Evolutionary conservation across 1,140 invertebrate species (phyloP), one percentile per base, ranked within the genome.

Genomic region (Drosophila nannoptera): DNA sequence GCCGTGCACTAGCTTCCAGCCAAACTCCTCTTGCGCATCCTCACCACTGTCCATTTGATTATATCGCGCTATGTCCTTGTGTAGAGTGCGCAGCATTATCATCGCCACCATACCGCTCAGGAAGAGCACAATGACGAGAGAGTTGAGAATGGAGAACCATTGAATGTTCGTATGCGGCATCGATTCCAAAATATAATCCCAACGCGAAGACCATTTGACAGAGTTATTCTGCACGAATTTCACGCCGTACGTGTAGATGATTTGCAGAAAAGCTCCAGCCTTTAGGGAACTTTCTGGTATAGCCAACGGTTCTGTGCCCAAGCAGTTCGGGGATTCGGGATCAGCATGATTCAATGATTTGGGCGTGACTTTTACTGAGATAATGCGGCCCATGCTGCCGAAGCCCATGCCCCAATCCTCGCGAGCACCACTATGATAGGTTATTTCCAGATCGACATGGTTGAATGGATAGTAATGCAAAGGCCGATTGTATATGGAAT

Each of bases 131-230:
- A 97, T 97, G 52, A 98, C 96, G 54, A 97, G 90, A 0, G 96
- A 97, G 90, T 97, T 97, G 11, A 97, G 90, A 77, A 97, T 97
- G 55, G 96, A 98, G 87, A 99, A 99, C 98, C 98, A 99, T 90
- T 99, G 98, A 78, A 99, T 99, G 90, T 99, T 99, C 0, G 97
- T 97, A 84, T 99, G 97, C 0, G 97, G 97, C 94, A 98, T 98
- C 2, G 97, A 98, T 90, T 99, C 97, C 48, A 99, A 91, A 71
- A 99, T 98, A 88, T 99, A 99, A 91, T 99, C 98, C 98, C 98
- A 99, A 80, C 98, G 92, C 0, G 97, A 99, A 0, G 97, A 98
- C 98, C 98, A 99, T 91, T 98, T 98, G 3, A 98, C 95, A 2
- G 93, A 92, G 81, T 96, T 94, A 87, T 98, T 94, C 89, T 92